Evolutionary conservation across 2,797 vertebrate genomes (phyloP).

Genomic region (Hylomyscus alleni): DNA sequence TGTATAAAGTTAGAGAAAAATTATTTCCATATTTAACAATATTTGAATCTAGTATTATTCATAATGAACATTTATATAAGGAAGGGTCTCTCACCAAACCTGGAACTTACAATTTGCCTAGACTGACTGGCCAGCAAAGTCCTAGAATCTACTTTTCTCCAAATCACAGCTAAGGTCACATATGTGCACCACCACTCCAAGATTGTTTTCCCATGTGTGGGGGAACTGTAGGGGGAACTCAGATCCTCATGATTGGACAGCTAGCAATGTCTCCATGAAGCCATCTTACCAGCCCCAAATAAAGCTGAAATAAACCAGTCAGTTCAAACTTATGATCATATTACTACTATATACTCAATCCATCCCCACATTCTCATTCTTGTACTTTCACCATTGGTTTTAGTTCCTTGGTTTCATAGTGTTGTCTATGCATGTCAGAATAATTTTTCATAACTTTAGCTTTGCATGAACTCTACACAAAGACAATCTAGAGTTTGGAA

Average conservation of each 20-base stretch:
- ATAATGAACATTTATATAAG: not conserved
- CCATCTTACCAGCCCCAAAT: not conserved
- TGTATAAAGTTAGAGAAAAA: not conserved
- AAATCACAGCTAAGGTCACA: not conserved
- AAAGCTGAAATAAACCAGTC: not conserved
- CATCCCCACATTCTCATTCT: not conserved
- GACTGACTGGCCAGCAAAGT: not conserved
- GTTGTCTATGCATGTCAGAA: no score
- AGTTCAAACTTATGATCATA: not conserved
- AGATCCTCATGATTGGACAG: no score
- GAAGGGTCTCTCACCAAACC: not conserved
- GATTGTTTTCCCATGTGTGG: not conserved
- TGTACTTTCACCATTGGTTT: not conserved
- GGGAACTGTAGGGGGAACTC: no score
- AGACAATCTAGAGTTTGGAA: not conserved
- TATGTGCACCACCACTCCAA: not conserved
- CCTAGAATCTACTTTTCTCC: not conserved
- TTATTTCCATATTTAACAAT: not conserved
- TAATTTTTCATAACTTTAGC: no score
- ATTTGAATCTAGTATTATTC: not conserved
- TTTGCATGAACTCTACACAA: not conserved
- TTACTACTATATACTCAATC: not conserved
- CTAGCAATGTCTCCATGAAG: not conserved
- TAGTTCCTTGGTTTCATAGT: not conserved
- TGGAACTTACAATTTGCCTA: not conserved